These are phyloP conservation scores for Aphidoletes aphidimyza DNA, from an alignment of 2,888 invertebrate species.

Conservation along the genomic window DNA sequence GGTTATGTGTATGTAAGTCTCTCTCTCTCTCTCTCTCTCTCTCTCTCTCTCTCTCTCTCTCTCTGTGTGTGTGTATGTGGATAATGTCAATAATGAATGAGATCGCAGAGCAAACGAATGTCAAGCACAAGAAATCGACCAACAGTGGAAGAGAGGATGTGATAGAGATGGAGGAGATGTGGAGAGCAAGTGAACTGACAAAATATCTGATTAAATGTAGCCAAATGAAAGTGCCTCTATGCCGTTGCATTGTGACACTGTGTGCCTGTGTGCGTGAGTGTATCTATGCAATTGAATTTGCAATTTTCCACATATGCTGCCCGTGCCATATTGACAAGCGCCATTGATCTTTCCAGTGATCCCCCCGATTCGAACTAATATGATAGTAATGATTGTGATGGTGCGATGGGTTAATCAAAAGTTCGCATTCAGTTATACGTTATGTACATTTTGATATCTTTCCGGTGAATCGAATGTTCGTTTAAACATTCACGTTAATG, in stretches of 20 bases:
- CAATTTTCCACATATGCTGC: slow-evolving; percentile 31
- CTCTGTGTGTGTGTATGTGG: neutral
- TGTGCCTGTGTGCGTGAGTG: neutral
- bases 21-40: neutral
- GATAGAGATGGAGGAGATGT: no score
- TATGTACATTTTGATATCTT: neutral
- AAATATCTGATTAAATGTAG: neutral
- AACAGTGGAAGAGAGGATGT: no score
- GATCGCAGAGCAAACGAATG: slow-evolving; percentile 14
- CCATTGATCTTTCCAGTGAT: neutral
- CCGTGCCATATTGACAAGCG: neutral
- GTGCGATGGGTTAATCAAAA: slow-evolving; percentile 31
- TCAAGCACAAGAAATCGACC: neutral
- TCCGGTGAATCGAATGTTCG: neutral
- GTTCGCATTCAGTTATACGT: neutral
- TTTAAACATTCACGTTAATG: neutral
- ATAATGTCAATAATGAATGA: slow-evolving; percentile 25
- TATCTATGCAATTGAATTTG: neutral
- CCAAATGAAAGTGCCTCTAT: neutral
- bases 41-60: neutral
- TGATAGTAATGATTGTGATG: slow-evolving; percentile 16
- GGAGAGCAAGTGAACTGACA: no score
- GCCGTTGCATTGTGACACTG: neutral
- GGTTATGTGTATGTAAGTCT: neutral
- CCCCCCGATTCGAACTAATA: neutral